phyloP scores from a whole-genome alignment of 1,140 invertebrate species.

The Plectus sambesii region DNA sequence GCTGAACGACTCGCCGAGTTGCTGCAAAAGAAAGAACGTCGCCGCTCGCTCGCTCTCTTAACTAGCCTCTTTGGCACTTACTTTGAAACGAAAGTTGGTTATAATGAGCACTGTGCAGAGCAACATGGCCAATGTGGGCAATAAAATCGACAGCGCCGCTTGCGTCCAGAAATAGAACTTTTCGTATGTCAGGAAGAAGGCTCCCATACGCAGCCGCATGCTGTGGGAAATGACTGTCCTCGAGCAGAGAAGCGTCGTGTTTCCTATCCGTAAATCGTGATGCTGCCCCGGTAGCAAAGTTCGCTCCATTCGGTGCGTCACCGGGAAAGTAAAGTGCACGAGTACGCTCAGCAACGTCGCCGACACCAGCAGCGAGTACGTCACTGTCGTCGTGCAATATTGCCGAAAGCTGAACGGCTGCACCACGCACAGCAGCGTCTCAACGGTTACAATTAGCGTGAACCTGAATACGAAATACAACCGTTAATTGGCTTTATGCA shows the following conservation, averaged over 20 bases:
- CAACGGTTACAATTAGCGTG: constrained; percentile 38
- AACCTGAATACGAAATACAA: constrained; percentile 31
- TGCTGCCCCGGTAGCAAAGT: too few species aligned
- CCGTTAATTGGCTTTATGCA: constrained; percentile 1
- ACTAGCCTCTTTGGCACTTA: constrained; percentile 11
- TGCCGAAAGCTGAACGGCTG: constrained; percentile 38
- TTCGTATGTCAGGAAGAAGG: constrained; percentile 22
- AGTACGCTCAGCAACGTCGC: constrained; percentile 23
- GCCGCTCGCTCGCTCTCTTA: constrained; percentile 1
- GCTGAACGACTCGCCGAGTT: constrained; percentile 39
- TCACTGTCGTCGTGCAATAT: constrained; percentile 34
- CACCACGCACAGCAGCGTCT: constrained; percentile 38
- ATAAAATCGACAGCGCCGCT: constrained; percentile 35
- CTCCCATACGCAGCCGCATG: too few species aligned
- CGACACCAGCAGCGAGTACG: constrained; percentile 20
- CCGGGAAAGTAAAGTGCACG: constrained; percentile 33
- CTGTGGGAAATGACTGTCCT: too few species aligned
- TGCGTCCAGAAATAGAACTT: constrained; percentile 38
- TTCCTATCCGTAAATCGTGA: too few species aligned
- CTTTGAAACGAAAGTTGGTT: constrained; percentile 40
- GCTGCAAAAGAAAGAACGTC: constrained; percentile 16
- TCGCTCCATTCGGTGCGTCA: constrained; percentile 33
- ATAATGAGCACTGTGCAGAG: constrained; percentile 38
- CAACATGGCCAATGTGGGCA: constrained; percentile 39
- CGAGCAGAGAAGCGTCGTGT: too few species aligned